Conservation (phyloP, 2,797 vertebrate genomes). For the Tauraco hartlaubi region DNA sequence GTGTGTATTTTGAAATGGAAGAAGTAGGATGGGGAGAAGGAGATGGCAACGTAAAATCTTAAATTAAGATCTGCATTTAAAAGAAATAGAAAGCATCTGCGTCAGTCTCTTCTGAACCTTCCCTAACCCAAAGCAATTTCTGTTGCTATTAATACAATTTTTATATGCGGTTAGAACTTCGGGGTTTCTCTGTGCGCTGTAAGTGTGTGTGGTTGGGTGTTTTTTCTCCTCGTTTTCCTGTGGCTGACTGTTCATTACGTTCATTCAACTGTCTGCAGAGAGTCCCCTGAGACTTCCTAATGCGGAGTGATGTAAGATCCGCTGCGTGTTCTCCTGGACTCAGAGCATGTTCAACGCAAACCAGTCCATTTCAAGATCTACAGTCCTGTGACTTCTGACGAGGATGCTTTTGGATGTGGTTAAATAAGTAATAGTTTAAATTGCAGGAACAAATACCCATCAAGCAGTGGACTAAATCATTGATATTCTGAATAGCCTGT, state of each 20-base stretch:
- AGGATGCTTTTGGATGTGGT: not conserved
- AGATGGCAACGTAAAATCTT: not conserved
- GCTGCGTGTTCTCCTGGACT: not conserved
- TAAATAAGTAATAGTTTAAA: conserved; percentile 29
- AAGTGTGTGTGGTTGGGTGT: not conserved
- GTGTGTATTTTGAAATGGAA: not conserved
- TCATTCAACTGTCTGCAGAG: conserved; percentile 49
- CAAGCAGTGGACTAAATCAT: not conserved
- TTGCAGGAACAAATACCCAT: not conserved
- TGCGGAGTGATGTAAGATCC: not conserved
- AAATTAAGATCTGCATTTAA: not conserved
- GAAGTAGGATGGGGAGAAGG: not conserved
- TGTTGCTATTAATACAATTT: conserved; percentile 46
- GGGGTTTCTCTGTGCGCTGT: not conserved
- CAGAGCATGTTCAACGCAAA: not conserved
- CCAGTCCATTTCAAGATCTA: not conserved
- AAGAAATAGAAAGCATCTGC: not conserved
- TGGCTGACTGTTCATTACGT: conserved; percentile 21
- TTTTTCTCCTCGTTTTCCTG: not conserved
- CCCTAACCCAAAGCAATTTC: conserved; percentile 44
- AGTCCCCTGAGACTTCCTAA: conserved; percentile 1
- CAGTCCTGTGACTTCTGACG: not conserved
- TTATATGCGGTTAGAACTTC: not conserved
- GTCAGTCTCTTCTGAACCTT: conserved; percentile 8
- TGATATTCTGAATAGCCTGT: not conserved